Evolutionary conservation across 2,888 invertebrate genomes (phyloP), one percentile per base, ranked within the genome.

Genomic region (Acanthosepion lycidas): DNA sequence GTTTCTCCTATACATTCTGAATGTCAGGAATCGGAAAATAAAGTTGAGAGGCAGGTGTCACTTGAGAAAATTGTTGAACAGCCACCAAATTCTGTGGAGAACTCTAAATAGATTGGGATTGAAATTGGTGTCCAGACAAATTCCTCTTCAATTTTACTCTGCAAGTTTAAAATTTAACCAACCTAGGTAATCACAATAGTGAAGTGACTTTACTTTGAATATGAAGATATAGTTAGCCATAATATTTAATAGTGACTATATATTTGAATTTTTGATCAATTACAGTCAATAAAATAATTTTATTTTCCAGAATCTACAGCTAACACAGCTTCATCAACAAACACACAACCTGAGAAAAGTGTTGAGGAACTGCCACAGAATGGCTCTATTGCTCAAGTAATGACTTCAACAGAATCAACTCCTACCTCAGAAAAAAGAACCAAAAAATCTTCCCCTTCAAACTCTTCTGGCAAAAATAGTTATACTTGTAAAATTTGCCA

Each of bases 111-210:
- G n/a, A 78, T n/a, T 78, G 78, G 78, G 8, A 78, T 78, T n/a
- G 96, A 96, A 92, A 95, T 95, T 6, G 95, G 96, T 28, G 95
- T 97, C 28, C 97, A 97, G 95, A 96, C 96, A 15, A 97, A 97
- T 95, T 42, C 42, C 42, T 42, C 42, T 42, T 42, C 42, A 42
- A 42, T 42, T 42, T 42, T 42, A 42, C 2, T 42, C 42, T 42
- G 42, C 42, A 42, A 42, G 20, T 59, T 59, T 59, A 59, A 59
- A 59, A 59, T 59, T 2, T 23, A 59, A 59, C 6, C 18, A 55
- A 55, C 20, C 18, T 18, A 4, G 59, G 59, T 59, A 59, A 59
- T 59, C 59, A 51, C 15, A 51, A 15, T 15, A 59, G 59, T 6
- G 23, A 23, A 23, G 23, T 59, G 55, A 20, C 23, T 59, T 59